Evolutionary conservation across 2,113 vertebrate species (phyloP), one percentile per base, ranked within the genome.

Genomic region (Xyrauchen texanus): DNA sequence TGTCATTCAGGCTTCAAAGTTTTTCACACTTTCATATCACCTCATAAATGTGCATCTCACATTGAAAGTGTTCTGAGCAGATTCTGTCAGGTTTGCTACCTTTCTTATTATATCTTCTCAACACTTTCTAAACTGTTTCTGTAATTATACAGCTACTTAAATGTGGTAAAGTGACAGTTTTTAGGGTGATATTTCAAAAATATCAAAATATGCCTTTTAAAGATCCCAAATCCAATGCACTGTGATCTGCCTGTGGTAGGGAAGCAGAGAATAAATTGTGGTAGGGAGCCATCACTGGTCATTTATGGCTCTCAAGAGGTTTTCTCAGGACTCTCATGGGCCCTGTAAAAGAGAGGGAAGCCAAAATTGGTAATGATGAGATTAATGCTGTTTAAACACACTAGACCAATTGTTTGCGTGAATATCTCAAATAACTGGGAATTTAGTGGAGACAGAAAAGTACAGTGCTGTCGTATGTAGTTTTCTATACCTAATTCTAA

Each of bases 311-410:
- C 74, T 73, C 73, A 44, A 79, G 62, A 80, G 45, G 66, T 21
- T 80, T 84, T 62, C 64, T 44, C n/a, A 55, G 47, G 75, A 62
- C 64, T 82, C 57, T 68, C 61, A 49, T 49, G 71, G 75, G 73
- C 78, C 73, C 55, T 62, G 60, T 8, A 81, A 34, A 85, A 79
- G 77, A 77, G 52, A 71, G n/a, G 61, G 72, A 16, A 73, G 72
- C 76, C 51, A 78, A 81, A 82, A 2, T 70, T 72, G 45, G 57
- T 51, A 70, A 79, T 74, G 82, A 85, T 85, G 58, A 84, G 76
- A 86, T 84, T 81, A 86, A 76, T 71, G 76, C 85, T 79, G 83
- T 79, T 70, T 84, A 83, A 86, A 87, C 78, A 80, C 65, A 9
- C 45, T 73, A 71, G 73, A 76, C 49, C 77, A 74, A 52, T 61